Base-by-base conservation (phyloP, 1,140 invertebrate species). In the Arion vulgaris region DNA sequence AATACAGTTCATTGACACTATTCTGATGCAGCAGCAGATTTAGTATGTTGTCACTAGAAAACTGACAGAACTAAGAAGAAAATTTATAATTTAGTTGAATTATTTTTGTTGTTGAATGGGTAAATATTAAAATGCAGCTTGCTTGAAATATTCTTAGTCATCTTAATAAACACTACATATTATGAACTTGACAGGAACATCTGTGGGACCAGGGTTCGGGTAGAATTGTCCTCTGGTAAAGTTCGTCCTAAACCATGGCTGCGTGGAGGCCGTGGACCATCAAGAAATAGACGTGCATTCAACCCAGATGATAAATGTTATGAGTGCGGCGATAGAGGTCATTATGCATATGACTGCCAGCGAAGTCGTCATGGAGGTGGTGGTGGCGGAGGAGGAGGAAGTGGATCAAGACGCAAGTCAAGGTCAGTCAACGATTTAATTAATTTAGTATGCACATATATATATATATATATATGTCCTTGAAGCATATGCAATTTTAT, bases 201-300 rank as follows among this genome's bases (percentile, higher is more conserved):
- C 51, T 98, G 97, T 93, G 97, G 97, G 1, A 94, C 96, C 77
- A 93, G 97, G 62, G 96, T 97, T n/a, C 94, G 97, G 74, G 97
- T 98, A 0, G 97, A 99, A 92, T 94, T 96, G 91, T 98, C 97
- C 0, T 97, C 96, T 90, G 97, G 97, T 9, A 96, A 93, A 85
- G 92, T 91, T 13, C 88, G 92, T 32, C 92, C 92, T 23, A 92
- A 93, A 83, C 90, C 91, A 28, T 91, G 92, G 90, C 81, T 90
- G 57, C 83, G 87, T 74, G 78, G 84, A 28, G 80, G 83, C 32
- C 73, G 89, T 34, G 85, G 84, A 15, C 83, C 85, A 38, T 79
- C 84, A 38, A 94, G 95, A 75, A 94, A 69, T 36, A 66, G 90
- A 26, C 83, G 86, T 45, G 86, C 88, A 39, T 96, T 96, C 88